Evolutionary conservation across 2,888 invertebrate genomes (phyloP), one percentile per base, ranked within the genome.

Genomic region (Luperina nickerlii): DNA sequence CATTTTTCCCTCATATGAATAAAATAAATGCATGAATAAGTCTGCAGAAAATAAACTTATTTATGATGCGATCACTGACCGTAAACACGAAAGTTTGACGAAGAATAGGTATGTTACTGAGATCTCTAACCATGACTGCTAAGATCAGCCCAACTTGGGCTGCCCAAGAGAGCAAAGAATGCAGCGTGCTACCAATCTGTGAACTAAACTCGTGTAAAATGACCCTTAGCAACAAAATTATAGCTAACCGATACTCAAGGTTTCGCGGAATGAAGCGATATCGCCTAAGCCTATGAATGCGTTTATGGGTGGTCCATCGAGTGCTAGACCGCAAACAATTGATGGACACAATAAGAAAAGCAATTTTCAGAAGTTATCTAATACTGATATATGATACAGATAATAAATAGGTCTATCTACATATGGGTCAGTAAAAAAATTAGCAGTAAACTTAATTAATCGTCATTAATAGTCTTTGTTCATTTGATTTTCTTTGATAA

Each of bases 51-150:
- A 60, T 42, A 51, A 32, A 60, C 7, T 8, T 60, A 74, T 65
- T 81, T 69, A 51, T 32, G 57, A 48, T 60, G 69, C 45, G 71
- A 70, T 63, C 67, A 54, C 48, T 81, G 82, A 82, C 70, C 67
- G 57, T 65, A 48, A 48, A 48, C 48, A 48, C 48, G 48, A 48
- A 48, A 48, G 24, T 68, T 74, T 81, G 45, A 63, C 11, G 68
- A 69, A 27, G 45, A 57, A 70, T 57, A 57, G 24, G 8, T 24
- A 32, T 32, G 54, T 57, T 27, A 27, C 18, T 57, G 13, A 68
- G 27, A 42, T 42, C 8, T 67, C 13, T 38, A 45, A 66, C 11
- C 7, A 57, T n/a, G 20, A 76, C 20, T 18, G 18, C 18, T 24
- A 15, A 74, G 20, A 51, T 20, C 3, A 48, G 18, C 24, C 4